phyloP scores from a whole-genome alignment of 1,140 invertebrate species.

The Zaprionus gabonicus region DNA sequence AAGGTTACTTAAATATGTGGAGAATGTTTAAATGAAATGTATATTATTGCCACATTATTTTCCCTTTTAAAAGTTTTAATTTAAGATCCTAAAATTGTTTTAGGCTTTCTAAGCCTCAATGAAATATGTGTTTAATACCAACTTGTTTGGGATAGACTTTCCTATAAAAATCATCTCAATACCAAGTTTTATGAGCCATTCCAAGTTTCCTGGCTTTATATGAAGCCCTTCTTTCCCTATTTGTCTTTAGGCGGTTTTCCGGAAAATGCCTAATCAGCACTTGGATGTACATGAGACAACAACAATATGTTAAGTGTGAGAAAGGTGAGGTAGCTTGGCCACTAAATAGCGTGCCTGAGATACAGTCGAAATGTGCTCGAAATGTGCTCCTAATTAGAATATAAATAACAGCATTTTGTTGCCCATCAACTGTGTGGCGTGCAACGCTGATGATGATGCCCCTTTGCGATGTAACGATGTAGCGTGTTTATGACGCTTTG shows the following conservation, averaged over 20 bases:
- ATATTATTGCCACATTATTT: too few species aligned
- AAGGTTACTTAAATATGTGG: neutral
- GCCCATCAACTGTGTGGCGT: constrained; percentile 43
- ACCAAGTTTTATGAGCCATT: neutral
- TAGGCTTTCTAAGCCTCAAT: too few species aligned
- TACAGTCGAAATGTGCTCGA: constrained; percentile 29
- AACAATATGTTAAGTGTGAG: constrained; percentile 46
- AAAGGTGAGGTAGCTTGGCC: constrained; percentile 27
- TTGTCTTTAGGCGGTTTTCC: constrained; percentile 6
- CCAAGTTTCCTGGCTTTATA: neutral
- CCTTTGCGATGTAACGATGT: neutral
- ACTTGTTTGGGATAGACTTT: neutral
- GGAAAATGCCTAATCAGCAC: constrained; percentile 70
- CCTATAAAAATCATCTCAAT: neutral
- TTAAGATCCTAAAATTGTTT: too few species aligned
- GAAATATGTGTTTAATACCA: neutral
- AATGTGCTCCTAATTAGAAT: constrained; percentile 73
- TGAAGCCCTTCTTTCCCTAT: neutral
- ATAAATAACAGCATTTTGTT: constrained; percentile 72
- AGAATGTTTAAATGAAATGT: neutral
- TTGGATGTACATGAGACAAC: constrained; percentile 40
- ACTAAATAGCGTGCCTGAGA: constrained; percentile 61
- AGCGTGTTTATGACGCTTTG: constrained; percentile 31
- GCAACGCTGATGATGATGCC: constrained; percentile 11
- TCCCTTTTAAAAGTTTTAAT: neutral